Conservation (phyloP, 2,113 vertebrate genomes). For the Ellobius talpinus region DNA sequence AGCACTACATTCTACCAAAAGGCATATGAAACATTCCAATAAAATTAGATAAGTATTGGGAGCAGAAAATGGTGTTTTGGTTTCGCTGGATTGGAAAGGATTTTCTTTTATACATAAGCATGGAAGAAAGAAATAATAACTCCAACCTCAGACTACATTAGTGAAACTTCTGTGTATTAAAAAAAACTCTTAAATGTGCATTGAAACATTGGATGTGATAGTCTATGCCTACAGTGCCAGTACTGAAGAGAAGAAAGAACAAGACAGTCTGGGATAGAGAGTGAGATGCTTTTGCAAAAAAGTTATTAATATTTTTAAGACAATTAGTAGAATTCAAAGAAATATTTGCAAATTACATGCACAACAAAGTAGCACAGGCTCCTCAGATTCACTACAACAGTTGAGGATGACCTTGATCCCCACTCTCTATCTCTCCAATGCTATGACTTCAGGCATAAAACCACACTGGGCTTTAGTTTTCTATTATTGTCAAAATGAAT, state of each 20-base stretch:
- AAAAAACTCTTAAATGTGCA: not conserved
- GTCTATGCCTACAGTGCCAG: not conserved
- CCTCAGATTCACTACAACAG: not conserved
- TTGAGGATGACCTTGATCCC: not conserved
- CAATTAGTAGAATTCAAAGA: not conserved
- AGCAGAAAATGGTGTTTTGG: not conserved
- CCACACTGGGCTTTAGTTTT: not conserved
- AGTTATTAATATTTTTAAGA: not conserved
- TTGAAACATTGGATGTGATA: too few relatives aligned
- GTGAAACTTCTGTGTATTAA: not conserved
- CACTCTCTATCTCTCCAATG: not conserved
- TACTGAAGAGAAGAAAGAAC: not conserved
- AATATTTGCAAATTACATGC: not conserved
- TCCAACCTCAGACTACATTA: not conserved
- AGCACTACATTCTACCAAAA: not conserved
- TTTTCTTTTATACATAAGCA: slow-evolving; percentile 4
- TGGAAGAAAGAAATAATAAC: not conserved
- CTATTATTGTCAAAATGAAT: not conserved
- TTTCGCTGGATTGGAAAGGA: not conserved
- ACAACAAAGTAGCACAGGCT: not conserved
- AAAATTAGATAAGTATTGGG: not conserved
- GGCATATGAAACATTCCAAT: not conserved
- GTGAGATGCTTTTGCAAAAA: not conserved
- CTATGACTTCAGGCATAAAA: not conserved
- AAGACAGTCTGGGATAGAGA: not conserved